Conservation (phyloP, 1,140 invertebrate species). For the Halesus radiatus region DNA sequence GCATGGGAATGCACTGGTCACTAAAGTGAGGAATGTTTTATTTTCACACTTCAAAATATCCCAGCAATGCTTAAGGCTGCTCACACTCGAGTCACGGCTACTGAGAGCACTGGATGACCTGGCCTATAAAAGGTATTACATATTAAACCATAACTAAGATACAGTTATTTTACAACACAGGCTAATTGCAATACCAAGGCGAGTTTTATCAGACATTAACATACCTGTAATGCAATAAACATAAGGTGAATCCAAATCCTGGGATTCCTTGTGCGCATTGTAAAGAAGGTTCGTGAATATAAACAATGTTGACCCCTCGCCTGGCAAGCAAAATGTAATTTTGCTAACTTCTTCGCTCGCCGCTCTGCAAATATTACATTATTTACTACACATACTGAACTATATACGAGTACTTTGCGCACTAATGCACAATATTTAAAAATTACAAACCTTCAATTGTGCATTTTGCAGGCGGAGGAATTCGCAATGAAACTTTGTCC, state of each 20-base stretch:
- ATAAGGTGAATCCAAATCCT: constrained; percentile 95
- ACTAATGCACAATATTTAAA: neutral
- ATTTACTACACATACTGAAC: neutral
- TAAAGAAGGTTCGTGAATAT: constrained; percentile 89
- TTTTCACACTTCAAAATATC: constrained; percentile 92
- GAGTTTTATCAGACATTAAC: neutral
- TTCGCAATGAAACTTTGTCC: constrained; percentile 85
- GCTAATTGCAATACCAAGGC: neutral
- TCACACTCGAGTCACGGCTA: constrained; percentile 86
- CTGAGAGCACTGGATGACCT: constrained; percentile 84
- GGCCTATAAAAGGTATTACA: constrained; percentile 71
- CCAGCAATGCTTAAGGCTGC: constrained; percentile 91
- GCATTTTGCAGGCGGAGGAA: constrained; percentile 92
- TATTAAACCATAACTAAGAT: neutral
- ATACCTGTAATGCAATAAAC: constrained; percentile 90
- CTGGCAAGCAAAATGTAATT: constrained; percentile 91
- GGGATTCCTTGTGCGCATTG: constrained; percentile 88
- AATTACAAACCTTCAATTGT: constrained; percentile 85
- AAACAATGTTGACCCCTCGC: constrained; percentile 88
- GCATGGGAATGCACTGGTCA: constrained; percentile 93
- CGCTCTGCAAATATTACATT: constrained; percentile 73
- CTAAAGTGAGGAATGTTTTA: constrained; percentile 89
- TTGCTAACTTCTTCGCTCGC: constrained; percentile 87
- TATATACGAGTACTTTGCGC: no score
- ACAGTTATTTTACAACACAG: neutral